Percentiles rank a stretch among this genome's conserved stretches.
phyloP scores from a whole-genome alignment of 2,888 invertebrate genomes.

The Euzetes globulus region DNA sequence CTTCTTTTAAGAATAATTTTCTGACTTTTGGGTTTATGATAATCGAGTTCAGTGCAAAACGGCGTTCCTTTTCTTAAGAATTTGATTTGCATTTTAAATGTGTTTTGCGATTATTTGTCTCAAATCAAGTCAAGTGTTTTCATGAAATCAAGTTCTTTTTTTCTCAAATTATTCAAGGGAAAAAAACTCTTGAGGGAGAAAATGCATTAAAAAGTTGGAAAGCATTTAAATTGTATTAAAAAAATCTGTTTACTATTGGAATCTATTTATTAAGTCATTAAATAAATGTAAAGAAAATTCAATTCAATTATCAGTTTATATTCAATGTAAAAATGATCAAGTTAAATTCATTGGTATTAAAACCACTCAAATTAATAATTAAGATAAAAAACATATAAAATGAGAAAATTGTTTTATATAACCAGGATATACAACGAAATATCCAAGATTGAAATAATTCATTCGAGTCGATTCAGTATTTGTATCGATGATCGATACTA shows the following conservation, averaged over 20 bases:
- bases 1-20: too few relatives aligned
- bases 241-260: too few relatives aligned
- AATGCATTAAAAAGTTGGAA: too few relatives aligned
- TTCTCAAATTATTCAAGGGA: too few relatives aligned
- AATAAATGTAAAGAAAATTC: background rate
- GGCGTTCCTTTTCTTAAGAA: background rate
- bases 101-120: too few relatives aligned
- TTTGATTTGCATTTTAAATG: background rate
- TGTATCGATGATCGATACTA: too few relatives aligned
- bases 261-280: too few relatives aligned
- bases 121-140: too few relatives aligned
- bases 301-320: background rate
- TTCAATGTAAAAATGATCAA: background rate
- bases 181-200: too few relatives aligned
- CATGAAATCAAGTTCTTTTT: too few relatives aligned
- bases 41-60: background rate
- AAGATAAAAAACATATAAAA: background rate
- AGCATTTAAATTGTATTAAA: too few relatives aligned
- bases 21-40: background rate
- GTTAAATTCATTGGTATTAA: background rate
- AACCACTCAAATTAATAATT: background rate
- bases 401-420: conserved; percentile 16
- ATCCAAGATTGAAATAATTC: background rate
- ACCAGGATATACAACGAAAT: conserved; percentile 26
- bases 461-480: too few relatives aligned